Percentiles rank a stretch among this genome's conserved stretches.
Evolutionary conservation across 2,113 vertebrate species (phyloP).

Genomic region (Podarcis cretensis): DNA sequence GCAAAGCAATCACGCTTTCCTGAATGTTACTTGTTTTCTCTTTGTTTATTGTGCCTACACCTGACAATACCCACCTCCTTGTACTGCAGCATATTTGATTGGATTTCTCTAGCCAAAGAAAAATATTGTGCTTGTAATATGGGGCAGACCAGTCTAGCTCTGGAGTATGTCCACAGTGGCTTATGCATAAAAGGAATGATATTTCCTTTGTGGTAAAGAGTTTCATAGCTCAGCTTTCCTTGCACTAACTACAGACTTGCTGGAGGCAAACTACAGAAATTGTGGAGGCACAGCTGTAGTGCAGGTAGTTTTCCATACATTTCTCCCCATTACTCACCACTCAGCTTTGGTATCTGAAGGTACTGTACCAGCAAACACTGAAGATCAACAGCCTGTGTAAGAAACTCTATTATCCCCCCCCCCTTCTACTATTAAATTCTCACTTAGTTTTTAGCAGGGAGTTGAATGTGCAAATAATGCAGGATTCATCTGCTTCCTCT

Average conservation of each 20-base stretch:
- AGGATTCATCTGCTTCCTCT: constrained; percentile 33
- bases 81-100: background rate
- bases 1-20: background rate
- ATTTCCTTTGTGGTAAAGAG: too few species aligned
- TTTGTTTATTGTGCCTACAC: background rate
- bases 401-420: background rate
- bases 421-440: constrained; percentile 4
- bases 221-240: background rate
- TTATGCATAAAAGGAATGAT: background rate
- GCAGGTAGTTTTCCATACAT: background rate
- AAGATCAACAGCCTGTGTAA: background rate
- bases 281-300: background rate
- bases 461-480: constrained; percentile 44
- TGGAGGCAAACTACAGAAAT: background rate
- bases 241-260: background rate
- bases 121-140: background rate
- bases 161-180: too few species aligned
- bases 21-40: constrained; percentile 12
- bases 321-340: background rate
- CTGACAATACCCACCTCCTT: background rate
- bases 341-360: background rate
- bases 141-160: background rate
- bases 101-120: too few species aligned
- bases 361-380: background rate
- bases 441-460: constrained; percentile 43